Evolutionary conservation across 2,797 vertebrate species (phyloP), one percentile per base, ranked within the genome.

Genomic region (Champsocephalus esox): DNA sequence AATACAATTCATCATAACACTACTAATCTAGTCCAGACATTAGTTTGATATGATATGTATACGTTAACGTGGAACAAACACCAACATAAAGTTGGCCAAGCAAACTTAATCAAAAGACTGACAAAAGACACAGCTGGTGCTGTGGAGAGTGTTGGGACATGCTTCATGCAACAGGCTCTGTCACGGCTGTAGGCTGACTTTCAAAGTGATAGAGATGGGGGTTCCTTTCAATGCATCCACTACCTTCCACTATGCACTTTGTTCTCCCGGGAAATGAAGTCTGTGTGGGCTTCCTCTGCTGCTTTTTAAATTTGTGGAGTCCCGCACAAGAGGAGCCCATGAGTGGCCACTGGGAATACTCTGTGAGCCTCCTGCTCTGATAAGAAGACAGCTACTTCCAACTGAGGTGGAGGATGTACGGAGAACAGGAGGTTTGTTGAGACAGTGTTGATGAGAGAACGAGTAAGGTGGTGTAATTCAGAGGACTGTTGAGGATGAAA

Each of bases 301-400:
- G 77, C 87, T 84, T 88, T 38, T 85, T 68, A 86, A 89, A 88
- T 82, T 80, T 81, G 70, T 75, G 49, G 71, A 79, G 77, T 88
- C 88, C 84, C 85, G 81, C 81, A 87, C 88, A 82, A 76, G 74
- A 77, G 61, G 70, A 80, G 59, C 67, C 81, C 67, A 59, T 77
- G 78, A 62, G 69, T 16, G 70, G 77, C 91, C 84, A 43, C 70
- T 60, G 89, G 91, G 90, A 91, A 89, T 90, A 81, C 49, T 77
- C 52, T 83, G 74, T 84, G 83, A 89, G 83, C 83, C 81, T 54
- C 75, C 59, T 19, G 60, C 73, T 78, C 74, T 79, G 80, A 90
- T 91, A 87, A 85, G 80, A 87, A 79, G 81, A 83, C 78, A 75
- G 69, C 78, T 82, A 77, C 81, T 68, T 80, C 63, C 73, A 70